phyloP scores from a whole-genome alignment of 2,797 vertebrate species.

The Gephyroberyx darwinii region DNA sequence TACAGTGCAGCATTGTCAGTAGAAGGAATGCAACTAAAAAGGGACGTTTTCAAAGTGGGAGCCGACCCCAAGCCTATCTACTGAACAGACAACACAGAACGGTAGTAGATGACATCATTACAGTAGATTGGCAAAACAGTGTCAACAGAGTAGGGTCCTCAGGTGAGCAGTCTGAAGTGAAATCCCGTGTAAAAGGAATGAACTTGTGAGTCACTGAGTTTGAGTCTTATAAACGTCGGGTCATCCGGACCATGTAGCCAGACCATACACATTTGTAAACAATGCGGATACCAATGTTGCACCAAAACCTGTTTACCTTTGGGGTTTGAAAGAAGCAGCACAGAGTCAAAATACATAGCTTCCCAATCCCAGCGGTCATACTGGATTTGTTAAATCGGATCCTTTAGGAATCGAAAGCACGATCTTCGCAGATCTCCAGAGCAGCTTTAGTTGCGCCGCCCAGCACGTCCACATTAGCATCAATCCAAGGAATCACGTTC shows the following conservation, averaged over 20 bases:
- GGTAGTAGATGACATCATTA: conserved; percentile 56
- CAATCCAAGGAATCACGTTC: conserved; percentile 96
- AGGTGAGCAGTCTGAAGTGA: conserved; percentile 27
- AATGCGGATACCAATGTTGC: conserved; percentile 50
- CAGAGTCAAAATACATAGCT: conserved; percentile 53
- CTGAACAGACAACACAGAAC: conserved; percentile 52
- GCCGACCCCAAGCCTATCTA: conserved; percentile 64
- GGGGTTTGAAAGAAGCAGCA: conserved; percentile 59
- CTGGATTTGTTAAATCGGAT: conserved; percentile 10
- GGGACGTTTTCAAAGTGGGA: conserved; percentile 57
- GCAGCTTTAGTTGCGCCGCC: conserved; percentile 94
- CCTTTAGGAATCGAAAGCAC: conserved; percentile 92
- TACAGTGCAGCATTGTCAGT: conserved; percentile 63
- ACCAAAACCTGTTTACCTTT: conserved; percentile 43
- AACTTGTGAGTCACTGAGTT: conserved; percentile 16
- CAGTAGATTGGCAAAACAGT: conserved; percentile 42
- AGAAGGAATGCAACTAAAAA: conserved; percentile 46
- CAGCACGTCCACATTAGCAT: conserved; percentile 93
- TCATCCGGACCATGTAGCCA: conserved; percentile 39
- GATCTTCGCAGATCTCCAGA: conserved; percentile 95
- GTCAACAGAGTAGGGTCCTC: conserved; percentile 54
- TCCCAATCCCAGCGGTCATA: conserved; percentile 25
- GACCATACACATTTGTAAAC: conserved; percentile 53
- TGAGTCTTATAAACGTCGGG: conserved; percentile 41
- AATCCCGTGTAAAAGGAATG: conserved; percentile 37